Base-by-base conservation (phyloP, 1,140 invertebrate species). In the Drosophila teissieri region DNA sequence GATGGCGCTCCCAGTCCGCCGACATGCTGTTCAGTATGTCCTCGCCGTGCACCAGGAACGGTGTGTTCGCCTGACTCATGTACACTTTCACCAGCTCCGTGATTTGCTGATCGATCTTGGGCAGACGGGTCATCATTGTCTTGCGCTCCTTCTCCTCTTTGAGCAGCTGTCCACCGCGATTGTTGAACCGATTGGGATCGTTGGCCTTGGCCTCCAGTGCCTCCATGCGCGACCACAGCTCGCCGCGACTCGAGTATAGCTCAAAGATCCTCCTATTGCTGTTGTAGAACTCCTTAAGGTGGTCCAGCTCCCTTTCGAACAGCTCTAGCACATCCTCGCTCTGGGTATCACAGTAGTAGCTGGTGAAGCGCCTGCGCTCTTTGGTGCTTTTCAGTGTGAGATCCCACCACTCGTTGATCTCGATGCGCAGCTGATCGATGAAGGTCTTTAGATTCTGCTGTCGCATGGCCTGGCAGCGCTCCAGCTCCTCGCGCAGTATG, bases 101-200 rank as follows among this genome's bases (percentile, higher is more conserved):
- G 0, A 96, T 92, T 79, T 95, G 93, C 1, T 92, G 92, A 88
- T 96, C 95, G 22, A 96, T 93, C 92, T 95, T 95, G 0, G 94
- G 94, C 22, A 95, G 75, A 92, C 95, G 96, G 45, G 93, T 94
- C 3, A 95, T 92, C 15, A 95, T 93, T 10, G 92, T 88, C 82
- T 96, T 97, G 17, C 96, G 93, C 76, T 96, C 95, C 80, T 96
- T 96, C 92, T 98, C 97, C 90, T 98, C 97, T 27, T 94, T 93
- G 3, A 98, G 92, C 11, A 98, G 93, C 67, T 96, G 95, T 0
- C 97, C 96, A 3, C 96, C 96, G 45, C 97, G 94, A 92, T 97
- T 97, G 63, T 96, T 95, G 82, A 96, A 97, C 6, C 97, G 93
- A 68, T 95, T 95, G 0, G 96, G 96, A 89, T 97, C 95, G 24